Base-by-base conservation (phyloP, 1,140 invertebrate species). In the Leguminivora glycinivorella region DNA sequence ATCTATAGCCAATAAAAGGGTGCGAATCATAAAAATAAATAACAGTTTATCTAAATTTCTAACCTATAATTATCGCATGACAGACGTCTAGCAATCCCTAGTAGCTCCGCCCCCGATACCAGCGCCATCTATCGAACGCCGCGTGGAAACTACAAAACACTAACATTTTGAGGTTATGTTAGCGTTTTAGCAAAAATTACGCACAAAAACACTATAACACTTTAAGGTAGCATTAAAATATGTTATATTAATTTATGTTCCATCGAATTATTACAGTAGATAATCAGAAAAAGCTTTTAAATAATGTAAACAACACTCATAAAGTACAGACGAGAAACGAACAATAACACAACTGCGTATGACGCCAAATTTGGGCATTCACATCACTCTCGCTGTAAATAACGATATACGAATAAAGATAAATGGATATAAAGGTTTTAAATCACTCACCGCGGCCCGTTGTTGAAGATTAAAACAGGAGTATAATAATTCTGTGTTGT, bases 131-230 rank as follows among this genome's bases (percentile, higher is more conserved):
- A 68, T 81, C 68, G 40, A 25, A 29, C 26, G 24, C 67, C 38
- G 14, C 25, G 22, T 6, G 14, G 6, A 47, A 82, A 75, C 72
- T 47, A 25, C 47, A 63, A 63, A 68, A 56, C 25, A 73, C 25
- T 14, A 29, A 29, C 58, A 70, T 67, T 76, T 85, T 76, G 69
- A 88, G 85, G 84, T 88, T 88, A 88, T 79, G 75, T 75, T 70
- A 29, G 29, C 24, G 43, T 29, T 60, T 58, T n/a, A 17, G n/a
- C 19, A 31, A 14, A 63, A 63, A 63, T 19, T 29, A 25, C 25
- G 6, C 0, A 0, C 9, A 7, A 34, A 31, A 63, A 63, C 26
- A 63, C 4, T 9, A 29, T 31, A 26, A n/a, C n/a, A 63, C 5
- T 9, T 63, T 60, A 1, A 31, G 9, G 31, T 29, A 34, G 0